These are phyloP conservation scores for Columbina picui DNA, from an alignment of 2,113 vertebrate genomes.

Conservation along the genomic window DNA sequence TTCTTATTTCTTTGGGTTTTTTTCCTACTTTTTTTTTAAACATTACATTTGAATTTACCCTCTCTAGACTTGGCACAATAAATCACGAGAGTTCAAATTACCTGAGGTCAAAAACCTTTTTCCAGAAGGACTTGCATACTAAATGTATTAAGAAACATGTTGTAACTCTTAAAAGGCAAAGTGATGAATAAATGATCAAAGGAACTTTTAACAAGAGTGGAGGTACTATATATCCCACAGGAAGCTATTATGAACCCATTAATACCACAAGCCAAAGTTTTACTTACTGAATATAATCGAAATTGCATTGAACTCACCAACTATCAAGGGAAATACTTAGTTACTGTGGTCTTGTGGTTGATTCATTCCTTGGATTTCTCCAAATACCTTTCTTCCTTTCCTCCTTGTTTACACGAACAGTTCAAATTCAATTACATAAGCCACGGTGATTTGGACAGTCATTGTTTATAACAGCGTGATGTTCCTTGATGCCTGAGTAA, in stretches of 20 bases:
- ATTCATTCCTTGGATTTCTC: slow-evolving; percentile 43
- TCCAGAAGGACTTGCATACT: slow-evolving; percentile 53
- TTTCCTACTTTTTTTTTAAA: not conserved
- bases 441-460: not conserved
- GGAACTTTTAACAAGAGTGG: slow-evolving; percentile 64
- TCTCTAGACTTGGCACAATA: slow-evolving; percentile 8
- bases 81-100: slow-evolving; percentile 50
- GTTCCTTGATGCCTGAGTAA: not conserved
- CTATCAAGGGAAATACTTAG: not conserved
- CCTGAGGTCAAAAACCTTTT: slow-evolving; percentile 62
- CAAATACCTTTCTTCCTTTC: not conserved
- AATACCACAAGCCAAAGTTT: slow-evolving; percentile 61
- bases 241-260: slow-evolving; percentile 68
- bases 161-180: slow-evolving; percentile 61
- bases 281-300: slow-evolving; percentile 56
- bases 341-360: slow-evolving; percentile 40
- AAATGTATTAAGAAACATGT: slow-evolving; percentile 10
- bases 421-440: not conserved
- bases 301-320: slow-evolving; percentile 34
- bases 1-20: not conserved
- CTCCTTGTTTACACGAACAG: slow-evolving; percentile 18
- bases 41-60: not conserved
- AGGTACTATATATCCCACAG: slow-evolving; percentile 68
- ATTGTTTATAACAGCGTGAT: not conserved
- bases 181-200: slow-evolving; percentile 75